Conservation (phyloP, 2,888 invertebrate species). For the Ormyrus labotus region DNA sequence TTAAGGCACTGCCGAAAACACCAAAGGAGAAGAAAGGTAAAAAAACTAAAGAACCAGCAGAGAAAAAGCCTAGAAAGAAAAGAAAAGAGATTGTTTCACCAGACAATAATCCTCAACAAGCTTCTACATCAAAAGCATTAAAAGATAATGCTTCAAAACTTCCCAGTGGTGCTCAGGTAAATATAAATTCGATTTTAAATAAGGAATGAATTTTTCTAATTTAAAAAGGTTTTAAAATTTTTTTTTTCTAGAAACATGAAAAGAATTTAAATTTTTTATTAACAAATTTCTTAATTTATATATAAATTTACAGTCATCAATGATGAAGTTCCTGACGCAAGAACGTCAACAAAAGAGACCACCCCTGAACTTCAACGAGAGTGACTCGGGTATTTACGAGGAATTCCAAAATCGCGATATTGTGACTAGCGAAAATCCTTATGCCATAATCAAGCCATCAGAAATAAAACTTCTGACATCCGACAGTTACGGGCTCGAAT, state of each 20-base stretch:
- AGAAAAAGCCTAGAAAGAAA: slow-evolving; percentile 34
- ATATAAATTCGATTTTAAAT: background rate
- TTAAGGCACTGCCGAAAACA: slow-evolving; percentile 75
- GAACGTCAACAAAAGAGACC: slow-evolving; percentile 1
- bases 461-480: slow-evolving; percentile 67
- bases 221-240: background rate
- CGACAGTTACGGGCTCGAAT: slow-evolving; percentile 68
- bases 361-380: slow-evolving; percentile 53
- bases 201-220: slow-evolving; percentile 1
- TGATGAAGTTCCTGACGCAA: slow-evolving; percentile 43
- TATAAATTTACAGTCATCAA: slow-evolving; percentile 38
- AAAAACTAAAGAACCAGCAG: slow-evolving; percentile 33
- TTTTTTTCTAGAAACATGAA: too few species aligned
- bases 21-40: slow-evolving; percentile 54
- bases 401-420: slow-evolving; percentile 28
- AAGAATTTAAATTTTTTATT: too few species aligned
- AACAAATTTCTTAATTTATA: background rate
- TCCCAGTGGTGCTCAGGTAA: slow-evolving; percentile 26
- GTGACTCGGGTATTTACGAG: slow-evolving; percentile 62
- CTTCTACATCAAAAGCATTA: slow-evolving; percentile 19
- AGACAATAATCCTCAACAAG: background rate
- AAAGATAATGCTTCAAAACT: background rate
- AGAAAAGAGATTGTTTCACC: slow-evolving; percentile 5
- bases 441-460: slow-evolving; percentile 55
- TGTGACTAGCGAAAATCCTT: slow-evolving; percentile 26